phyloP scores from a whole-genome alignment of 1,140 invertebrate genomes.

The Piezodorus guildinii region DNA sequence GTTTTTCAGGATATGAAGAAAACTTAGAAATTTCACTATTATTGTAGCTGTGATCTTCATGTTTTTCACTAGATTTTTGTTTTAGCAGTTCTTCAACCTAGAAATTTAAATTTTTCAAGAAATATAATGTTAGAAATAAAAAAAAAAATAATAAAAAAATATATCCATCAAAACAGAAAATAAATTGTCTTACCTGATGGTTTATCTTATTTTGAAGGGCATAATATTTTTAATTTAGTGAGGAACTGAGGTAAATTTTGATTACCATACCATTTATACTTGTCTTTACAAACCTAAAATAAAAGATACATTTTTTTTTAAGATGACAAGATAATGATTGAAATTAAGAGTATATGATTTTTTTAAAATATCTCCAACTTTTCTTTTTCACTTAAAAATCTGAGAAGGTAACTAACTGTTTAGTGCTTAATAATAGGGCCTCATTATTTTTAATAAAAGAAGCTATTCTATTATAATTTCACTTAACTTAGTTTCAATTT shows the following conservation, averaged over 20 bases:
- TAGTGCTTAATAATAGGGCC: too few relatives aligned
- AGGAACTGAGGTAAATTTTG: slow-evolving; percentile 29
- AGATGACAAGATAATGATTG: too few relatives aligned
- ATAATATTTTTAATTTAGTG: slow-evolving; percentile 27
- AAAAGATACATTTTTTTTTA: too few relatives aligned
- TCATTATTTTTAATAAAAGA: too few relatives aligned
- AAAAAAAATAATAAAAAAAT: too few relatives aligned
- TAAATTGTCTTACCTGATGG: slow-evolving; percentile 1
- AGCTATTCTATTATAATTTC: too few relatives aligned
- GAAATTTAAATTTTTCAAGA: neutral
- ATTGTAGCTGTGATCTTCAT: neutral
- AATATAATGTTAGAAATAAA: neutral
- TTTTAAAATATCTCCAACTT: too few relatives aligned
- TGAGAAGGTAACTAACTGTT: too few relatives aligned
- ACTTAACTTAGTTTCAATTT: too few relatives aligned
- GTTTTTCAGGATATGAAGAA: neutral
- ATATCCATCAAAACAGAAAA: neutral
- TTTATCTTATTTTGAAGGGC: slow-evolving; percentile 25
- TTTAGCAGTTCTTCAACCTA: neutral
- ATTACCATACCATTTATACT: slow-evolving; percentile 45
- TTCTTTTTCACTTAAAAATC: too few relatives aligned
- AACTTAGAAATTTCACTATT: neutral
- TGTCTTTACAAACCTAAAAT: slow-evolving; percentile 44
- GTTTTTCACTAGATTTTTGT: neutral
- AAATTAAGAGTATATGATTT: too few relatives aligned